These are phyloP conservation scores for Mystacornis crossleyi DNA, from an alignment of 2,113 vertebrate species.

Conservation along the genomic window DNA sequence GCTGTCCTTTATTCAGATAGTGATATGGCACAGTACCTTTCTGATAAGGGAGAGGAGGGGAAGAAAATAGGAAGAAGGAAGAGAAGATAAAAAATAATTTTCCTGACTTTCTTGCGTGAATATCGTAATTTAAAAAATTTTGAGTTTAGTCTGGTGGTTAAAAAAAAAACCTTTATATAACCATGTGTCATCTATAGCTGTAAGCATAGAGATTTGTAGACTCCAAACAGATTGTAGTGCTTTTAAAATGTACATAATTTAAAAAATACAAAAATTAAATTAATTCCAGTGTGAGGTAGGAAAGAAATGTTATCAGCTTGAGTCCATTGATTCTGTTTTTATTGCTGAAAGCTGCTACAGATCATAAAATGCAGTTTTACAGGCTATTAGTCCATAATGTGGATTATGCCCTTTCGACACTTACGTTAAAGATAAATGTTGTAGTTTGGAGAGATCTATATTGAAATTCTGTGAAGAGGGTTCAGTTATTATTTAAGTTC, in stretches of 20 bases:
- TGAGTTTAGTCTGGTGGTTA: neutral
- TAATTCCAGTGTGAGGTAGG: neutral
- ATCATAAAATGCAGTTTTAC: slow-evolving; percentile 60
- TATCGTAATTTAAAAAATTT: neutral
- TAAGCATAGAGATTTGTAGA: neutral
- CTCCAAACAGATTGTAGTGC: neutral
- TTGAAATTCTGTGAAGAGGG: neutral
- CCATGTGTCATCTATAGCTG: neutral
- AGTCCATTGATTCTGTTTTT: slow-evolving; percentile 27
- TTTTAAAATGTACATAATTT: neutral
- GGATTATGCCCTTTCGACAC: slow-evolving; percentile 50
- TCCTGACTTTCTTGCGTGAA: neutral
- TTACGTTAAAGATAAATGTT: slow-evolving; percentile 1
- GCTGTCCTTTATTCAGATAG: neutral
- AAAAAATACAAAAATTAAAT: neutral
- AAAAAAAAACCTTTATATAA: neutral
- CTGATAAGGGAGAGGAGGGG: neutral
- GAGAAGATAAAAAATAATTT: neutral
- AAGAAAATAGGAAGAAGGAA: neutral
- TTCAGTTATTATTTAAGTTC: neutral
- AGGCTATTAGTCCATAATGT: slow-evolving; percentile 49
- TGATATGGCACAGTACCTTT: neutral
- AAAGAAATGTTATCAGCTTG: neutral
- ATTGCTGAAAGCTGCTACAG: slow-evolving; percentile 29
- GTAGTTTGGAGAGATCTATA: neutral